A percentile compares a stretch with the other conserved stretches of the same genome.
phyloP scores from a whole-genome alignment of 2,888 invertebrate species.

The Elmis aenea region DNA sequence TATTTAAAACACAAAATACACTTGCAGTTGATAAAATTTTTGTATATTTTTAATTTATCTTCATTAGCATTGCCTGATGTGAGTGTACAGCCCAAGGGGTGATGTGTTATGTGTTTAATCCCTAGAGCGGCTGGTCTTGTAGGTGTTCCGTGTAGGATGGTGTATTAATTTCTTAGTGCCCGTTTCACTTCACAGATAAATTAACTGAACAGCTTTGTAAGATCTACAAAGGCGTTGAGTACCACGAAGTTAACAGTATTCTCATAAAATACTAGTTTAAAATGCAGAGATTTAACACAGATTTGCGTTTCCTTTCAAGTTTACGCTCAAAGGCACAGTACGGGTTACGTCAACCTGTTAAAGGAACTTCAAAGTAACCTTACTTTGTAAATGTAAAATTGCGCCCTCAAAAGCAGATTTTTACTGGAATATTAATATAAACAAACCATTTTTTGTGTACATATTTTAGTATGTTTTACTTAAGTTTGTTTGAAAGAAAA shows the following conservation, averaged over 20 bases:
- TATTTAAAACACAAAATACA: too few species aligned
- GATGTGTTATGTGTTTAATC: too few species aligned
- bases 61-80: too few species aligned
- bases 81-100: too few species aligned
- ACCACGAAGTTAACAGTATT: constrained; percentile 11
- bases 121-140: too few species aligned
- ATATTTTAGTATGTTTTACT: not conserved
- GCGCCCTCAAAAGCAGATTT: not conserved
- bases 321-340: constrained; percentile 18
- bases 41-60: too few species aligned
- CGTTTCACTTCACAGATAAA: too few species aligned
- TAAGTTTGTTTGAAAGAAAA: not conserved
- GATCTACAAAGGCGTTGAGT: constrained; percentile 16
- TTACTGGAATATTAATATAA: constrained; percentile 4
- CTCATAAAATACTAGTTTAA: constrained; percentile 19
- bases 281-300: constrained; percentile 29
- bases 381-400: constrained; percentile 19
- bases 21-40: too few species aligned
- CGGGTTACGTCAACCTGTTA: constrained; percentile 13
- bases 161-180: too few species aligned
- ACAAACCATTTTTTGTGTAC: not conserved
- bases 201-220: constrained; percentile 16
- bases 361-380: constrained; percentile 18
- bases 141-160: too few species aligned
- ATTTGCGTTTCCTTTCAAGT: constrained; percentile 30